Evolutionary conservation across 2,888 invertebrate species (phyloP).

Genomic region (Aelia acuminata): DNA sequence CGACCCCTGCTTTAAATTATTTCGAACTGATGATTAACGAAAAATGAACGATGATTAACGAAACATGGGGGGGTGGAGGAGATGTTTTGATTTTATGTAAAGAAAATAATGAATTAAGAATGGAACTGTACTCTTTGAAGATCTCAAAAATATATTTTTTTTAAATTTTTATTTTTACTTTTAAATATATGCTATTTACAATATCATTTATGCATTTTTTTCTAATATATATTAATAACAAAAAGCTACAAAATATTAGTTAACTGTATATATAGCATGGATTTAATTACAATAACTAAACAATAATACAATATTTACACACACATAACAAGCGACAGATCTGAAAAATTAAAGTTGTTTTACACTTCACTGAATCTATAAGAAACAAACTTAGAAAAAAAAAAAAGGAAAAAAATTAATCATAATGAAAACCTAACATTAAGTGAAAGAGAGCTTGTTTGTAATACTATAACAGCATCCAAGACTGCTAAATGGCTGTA

Average conservation of each 20-base stretch:
- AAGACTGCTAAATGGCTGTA: slow-evolving; percentile 60
- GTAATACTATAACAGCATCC: slow-evolving; percentile 55
- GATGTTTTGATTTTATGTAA: neutral
- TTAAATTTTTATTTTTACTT: slow-evolving; percentile 35
- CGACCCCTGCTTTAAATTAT: too few species aligned
- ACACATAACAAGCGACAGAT: slow-evolving; percentile 60
- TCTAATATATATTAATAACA: slow-evolving; percentile 61
- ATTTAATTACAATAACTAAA: slow-evolving; percentile 59
- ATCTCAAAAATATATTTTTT: slow-evolving; percentile 45
- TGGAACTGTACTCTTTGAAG: neutral
- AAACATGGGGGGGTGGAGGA: neutral
- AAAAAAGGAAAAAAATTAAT: slow-evolving; percentile 30
- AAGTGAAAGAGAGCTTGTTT: slow-evolving; percentile 52
- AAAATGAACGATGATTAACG: neutral
- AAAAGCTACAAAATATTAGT: slow-evolving; percentile 63
- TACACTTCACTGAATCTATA: slow-evolving; percentile 28
- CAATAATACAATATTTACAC: slow-evolving; percentile 60
- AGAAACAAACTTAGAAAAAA: slow-evolving; percentile 51
- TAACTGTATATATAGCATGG: slow-evolving; percentile 52
- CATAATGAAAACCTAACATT: slow-evolving; percentile 41
- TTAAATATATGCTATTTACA: slow-evolving; percentile 60
- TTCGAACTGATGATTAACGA: neutral
- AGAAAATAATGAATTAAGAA: neutral
- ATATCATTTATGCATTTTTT: slow-evolving; percentile 60
- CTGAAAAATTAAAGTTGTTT: slow-evolving; percentile 52